Evolutionary conservation across 1,140 invertebrate species (phyloP).

Genomic region (Neodiprion virginianus): DNA sequence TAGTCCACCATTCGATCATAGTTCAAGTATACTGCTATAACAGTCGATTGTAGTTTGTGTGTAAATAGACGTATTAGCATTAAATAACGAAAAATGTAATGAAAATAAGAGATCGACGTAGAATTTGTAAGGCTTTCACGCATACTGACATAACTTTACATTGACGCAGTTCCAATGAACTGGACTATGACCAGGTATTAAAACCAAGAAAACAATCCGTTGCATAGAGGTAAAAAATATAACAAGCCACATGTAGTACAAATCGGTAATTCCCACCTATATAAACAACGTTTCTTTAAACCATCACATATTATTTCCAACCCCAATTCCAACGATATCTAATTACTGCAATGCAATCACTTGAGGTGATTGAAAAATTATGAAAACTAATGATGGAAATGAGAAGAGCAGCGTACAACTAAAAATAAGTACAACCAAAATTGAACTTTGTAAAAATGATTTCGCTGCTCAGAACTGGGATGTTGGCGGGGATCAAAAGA

Average conservation of each 20-base stretch:
- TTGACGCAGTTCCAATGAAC: not conserved
- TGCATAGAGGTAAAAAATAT: no score
- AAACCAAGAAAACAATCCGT: no score
- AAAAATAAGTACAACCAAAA: not conserved
- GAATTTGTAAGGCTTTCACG: not conserved
- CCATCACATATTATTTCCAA: constrained; percentile 15
- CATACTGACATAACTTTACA: not conserved
- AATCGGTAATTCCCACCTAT: no score
- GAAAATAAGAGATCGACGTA: no score
- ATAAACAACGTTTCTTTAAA: constrained; percentile 9
- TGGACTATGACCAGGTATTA: not conserved
- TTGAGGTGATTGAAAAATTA: constrained; percentile 4
- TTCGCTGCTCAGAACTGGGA: constrained; percentile 69
- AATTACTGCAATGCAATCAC: not conserved
- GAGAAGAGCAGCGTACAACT: not conserved
- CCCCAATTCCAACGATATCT: not conserved
- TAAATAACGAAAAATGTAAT: no score
- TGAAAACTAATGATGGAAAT: not conserved
- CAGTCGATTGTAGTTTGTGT: no score
- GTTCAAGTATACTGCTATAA: no score
- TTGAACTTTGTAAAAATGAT: constrained; percentile 57
- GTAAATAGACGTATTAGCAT: no score
- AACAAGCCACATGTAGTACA: no score
- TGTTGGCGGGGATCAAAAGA: constrained; percentile 62
- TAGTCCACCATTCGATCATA: no score